Evolutionary conservation across 2,888 invertebrate genomes (phyloP), one percentile per base, ranked within the genome.

Genomic region (Drosophila histrio): DNA sequence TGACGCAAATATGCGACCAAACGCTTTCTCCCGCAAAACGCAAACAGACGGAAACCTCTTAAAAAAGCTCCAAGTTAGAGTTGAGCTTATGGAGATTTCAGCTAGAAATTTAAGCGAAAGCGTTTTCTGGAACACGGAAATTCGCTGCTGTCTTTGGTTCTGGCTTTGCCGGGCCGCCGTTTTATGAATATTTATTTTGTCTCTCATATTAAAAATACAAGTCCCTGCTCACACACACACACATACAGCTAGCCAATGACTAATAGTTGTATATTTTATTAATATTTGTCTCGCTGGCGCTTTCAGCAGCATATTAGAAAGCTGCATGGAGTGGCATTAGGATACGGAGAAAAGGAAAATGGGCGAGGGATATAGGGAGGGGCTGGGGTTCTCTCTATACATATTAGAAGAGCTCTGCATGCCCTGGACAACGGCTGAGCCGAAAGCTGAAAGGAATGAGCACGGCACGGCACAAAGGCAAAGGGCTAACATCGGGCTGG

Each of bases 221-320:
- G 75, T 54, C 39, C 49, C 49, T 72, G 61, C 56, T 56, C 49
- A 61, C 39, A 56, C 17, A 59, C 21, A 61, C 36, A 65, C 34
- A 46, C 8, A 52, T 4, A 47, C 38, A 50, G 54, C 53, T 63
- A 68, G 70, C 72, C 80, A 80, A 83, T 88, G 88, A 88, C 85
- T 88, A 88, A 86, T 83, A 88, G 85, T 88, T 86, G 88, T 86
- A 86, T 88, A 88, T 85, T 87, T 87, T 85, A 87, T 85, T 87
- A 82, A 87, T 85, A 85, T 85, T 82, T 85, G 73, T 75, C 75
- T 70, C 64, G 63, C 74, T 75, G 68, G 17, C 65, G 58, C 63
- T 63, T 64, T 68, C 43, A 64, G 64, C 64, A 65, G 68, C 49
- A 69, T 72, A 72, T 72, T 62, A 59, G 56, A 67, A 53, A 52